phyloP scores from a whole-genome alignment of 2,888 invertebrate species.

The Orchesellides sinensis region DNA sequence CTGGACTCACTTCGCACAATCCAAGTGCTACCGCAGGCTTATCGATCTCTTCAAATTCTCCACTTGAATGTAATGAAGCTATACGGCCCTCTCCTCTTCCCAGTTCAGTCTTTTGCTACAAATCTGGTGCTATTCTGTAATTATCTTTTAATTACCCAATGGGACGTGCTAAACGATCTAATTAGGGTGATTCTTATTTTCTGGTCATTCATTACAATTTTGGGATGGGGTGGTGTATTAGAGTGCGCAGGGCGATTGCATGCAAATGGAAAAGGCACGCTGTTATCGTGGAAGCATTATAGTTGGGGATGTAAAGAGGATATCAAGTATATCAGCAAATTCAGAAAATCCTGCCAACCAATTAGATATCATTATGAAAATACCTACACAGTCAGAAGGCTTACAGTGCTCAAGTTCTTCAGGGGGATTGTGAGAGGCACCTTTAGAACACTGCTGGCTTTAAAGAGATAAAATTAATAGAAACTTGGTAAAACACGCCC shows the following conservation, averaged over 20 bases:
- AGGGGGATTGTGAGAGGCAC: conserved; percentile 8
- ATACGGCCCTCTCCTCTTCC: background rate
- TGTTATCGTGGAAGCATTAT: conserved; percentile 15
- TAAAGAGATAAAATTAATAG: too few relatives aligned
- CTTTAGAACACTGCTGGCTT: too few relatives aligned
- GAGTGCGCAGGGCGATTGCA: background rate
- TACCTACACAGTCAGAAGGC: background rate
- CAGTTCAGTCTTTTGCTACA: background rate
- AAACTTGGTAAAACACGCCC: too few relatives aligned
- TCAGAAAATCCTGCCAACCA: conserved; percentile 10
- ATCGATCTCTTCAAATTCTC: background rate
- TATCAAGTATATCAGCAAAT: conserved; percentile 8
- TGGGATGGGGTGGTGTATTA: background rate
- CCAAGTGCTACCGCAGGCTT: background rate
- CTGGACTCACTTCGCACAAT: too few relatives aligned
- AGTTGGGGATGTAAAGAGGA: background rate
- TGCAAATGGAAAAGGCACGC: background rate
- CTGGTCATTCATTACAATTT: background rate
- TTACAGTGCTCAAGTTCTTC: conserved; percentile 9
- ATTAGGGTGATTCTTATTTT: background rate
- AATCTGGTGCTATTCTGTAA: background rate
- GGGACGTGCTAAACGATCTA: background rate
- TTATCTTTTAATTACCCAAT: background rate
- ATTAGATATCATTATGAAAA: background rate
- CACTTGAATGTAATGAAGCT: background rate